A percentile compares a stretch with the other conserved stretches of the same genome.
These are phyloP conservation scores for Fulica atra DNA, from an alignment of 2,113 vertebrate genomes.

Conservation along the genomic window DNA sequence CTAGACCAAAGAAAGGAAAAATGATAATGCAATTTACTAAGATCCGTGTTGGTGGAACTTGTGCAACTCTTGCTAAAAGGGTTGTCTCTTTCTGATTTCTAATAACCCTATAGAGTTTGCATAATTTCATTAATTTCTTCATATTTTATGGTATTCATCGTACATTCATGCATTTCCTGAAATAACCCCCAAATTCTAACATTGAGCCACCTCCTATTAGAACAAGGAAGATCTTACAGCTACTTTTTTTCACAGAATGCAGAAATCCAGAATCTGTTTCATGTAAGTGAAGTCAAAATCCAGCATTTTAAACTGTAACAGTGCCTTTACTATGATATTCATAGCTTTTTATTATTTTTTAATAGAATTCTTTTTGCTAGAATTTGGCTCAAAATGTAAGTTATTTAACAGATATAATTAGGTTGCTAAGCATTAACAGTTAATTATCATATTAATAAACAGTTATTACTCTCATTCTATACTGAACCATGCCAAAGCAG, in stretches of 20 bases:
- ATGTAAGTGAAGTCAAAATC: slow-evolving; percentile 57
- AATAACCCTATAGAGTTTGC: background rate
- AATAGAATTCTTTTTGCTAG: slow-evolving; percentile 64
- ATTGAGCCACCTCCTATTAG: background rate
- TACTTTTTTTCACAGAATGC: slow-evolving; percentile 8
- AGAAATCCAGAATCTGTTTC: slow-evolving; percentile 58
- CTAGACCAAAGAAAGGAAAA: background rate
- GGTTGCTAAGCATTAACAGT: slow-evolving; percentile 78
- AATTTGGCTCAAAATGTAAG: slow-evolving; percentile 69
- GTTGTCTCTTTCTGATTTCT: background rate
- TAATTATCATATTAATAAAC: slow-evolving; percentile 85
- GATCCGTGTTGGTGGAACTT: background rate
- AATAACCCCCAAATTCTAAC: background rate
- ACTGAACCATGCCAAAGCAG: slow-evolving; percentile 54
- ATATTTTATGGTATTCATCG: background rate
- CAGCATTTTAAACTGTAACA: background rate
- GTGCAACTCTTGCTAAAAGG: background rate
- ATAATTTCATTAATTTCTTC: background rate
- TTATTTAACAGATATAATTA: slow-evolving; percentile 81
- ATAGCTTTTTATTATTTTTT: slow-evolving; percentile 70
- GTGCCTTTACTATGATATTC: slow-evolving; percentile 65
- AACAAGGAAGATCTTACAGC: slow-evolving; percentile 8
- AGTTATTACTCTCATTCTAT: slow-evolving; percentile 74
- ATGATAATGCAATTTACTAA: background rate
- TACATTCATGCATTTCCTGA: background rate